Evolutionary conservation across 2,888 invertebrate genomes (phyloP).

Genomic region (Drosophila atroscutellata): DNA sequence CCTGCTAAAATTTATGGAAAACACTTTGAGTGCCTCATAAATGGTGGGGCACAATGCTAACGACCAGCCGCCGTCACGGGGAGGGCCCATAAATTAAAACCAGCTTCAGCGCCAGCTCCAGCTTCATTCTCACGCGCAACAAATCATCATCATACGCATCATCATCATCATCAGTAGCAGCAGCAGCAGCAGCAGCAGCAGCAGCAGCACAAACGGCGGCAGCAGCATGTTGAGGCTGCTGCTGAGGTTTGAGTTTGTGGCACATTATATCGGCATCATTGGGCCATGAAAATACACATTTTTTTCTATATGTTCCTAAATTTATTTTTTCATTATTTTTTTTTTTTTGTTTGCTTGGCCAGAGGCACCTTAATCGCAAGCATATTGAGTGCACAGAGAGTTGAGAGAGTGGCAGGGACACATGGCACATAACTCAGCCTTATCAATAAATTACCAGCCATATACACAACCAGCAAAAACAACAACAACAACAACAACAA

Average conservation of each 20-base stretch:
- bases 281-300: conserved; percentile 65
- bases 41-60: conserved; percentile 51
- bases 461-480: conserved; percentile 9
- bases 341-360: conserved; percentile 36
- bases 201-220: not conserved
- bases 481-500: conserved; percentile 6
- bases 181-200: not conserved
- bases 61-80: conserved; percentile 39
- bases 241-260: conserved; percentile 22
- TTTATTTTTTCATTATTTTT: not conserved
- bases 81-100: conserved; percentile 62
- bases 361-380: conserved; percentile 57
- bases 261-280: conserved; percentile 68
- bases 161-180: conserved; percentile 14
- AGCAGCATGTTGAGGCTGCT: not conserved
- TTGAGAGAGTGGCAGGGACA: conserved; percentile 2
- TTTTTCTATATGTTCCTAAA: conserved; percentile 4
- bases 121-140: conserved; percentile 28
- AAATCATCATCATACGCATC: conserved; percentile 51
- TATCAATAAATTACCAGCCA: conserved; percentile 73
- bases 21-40: conserved; percentile 47
- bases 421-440: conserved; percentile 25
- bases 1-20: conserved; percentile 61
- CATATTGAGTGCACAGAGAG: conserved; percentile 60
- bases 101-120: conserved; percentile 6